A percentile compares a stretch with the other conserved stretches of the same genome.
Conservation (phyloP, 2,113 vertebrate genomes). For the Mastomys natalensis region DNA sequence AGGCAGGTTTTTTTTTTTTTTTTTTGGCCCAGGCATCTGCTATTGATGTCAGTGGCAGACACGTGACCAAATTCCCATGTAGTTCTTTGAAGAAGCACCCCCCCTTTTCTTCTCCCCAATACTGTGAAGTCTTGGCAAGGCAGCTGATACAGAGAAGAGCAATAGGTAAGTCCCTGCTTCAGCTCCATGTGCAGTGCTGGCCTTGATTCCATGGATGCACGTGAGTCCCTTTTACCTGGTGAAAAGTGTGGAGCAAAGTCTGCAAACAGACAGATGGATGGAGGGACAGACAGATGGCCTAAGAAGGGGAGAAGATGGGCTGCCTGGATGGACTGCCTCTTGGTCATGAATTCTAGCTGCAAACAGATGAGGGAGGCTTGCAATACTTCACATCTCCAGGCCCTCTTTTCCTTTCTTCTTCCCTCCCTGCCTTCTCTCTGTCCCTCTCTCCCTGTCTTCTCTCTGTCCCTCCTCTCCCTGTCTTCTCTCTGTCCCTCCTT, state of each 20-base stretch:
- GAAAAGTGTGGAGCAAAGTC: background rate
- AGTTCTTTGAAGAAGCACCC: conserved; percentile 55
- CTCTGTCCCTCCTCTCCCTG: fast-evolving
- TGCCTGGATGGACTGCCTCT: background rate
- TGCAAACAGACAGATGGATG: too few species aligned
- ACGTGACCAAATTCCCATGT: conserved; percentile 44
- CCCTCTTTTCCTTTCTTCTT: background rate
- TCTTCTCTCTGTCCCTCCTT: background rate
- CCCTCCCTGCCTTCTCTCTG: too few species aligned
- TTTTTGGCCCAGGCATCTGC: background rate
- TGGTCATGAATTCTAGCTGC: background rate
- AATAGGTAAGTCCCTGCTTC: background rate
- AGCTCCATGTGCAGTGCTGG: background rate
- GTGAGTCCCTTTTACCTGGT: background rate
- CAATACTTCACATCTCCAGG: fast-evolving
- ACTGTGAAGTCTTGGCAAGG: background rate
- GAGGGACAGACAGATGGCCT: too few species aligned
- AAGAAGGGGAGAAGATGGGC: background rate
- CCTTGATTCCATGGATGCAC: background rate
- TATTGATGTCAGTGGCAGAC: conserved; percentile 57
- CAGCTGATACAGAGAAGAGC: background rate
- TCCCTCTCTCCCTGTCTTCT: background rate
- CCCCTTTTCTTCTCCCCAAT: background rate
- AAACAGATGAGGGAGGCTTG: background rate
- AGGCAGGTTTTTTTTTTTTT: conserved; percentile 46